Evolutionary conservation across 53 echinoderm and acorn worm genomes (phyloP).

Genomic region (Apostichopus leukothele): DNA sequence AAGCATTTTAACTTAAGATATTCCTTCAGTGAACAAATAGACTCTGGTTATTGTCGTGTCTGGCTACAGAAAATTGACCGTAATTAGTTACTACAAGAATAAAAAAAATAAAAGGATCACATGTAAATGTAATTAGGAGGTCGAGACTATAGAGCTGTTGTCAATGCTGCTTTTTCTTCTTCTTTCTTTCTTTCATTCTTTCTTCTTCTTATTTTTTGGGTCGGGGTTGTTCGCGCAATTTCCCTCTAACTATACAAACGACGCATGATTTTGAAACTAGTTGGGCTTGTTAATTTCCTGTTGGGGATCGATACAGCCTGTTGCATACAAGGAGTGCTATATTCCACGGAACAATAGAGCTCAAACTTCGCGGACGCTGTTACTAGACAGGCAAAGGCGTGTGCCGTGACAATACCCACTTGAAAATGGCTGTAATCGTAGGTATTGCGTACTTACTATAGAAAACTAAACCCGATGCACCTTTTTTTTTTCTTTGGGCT

Average conservation of each 20-base stretch:
- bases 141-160: constrained; percentile 6
- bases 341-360: neutral
- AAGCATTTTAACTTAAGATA: too few relatives aligned
- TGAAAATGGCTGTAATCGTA: constrained; percentile 10
- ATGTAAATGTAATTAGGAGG: constrained; percentile 36
- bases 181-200: too few relatives aligned
- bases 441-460: neutral
- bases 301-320: constrained; percentile 25
- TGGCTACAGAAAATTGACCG: constrained; percentile 11
- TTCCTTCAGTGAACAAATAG: constrained; percentile 1
- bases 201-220: neutral
- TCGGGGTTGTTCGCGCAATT: constrained; percentile 20
- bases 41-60: constrained; percentile 8
- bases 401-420: constrained; percentile 28
- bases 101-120: neutral
- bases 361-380: neutral
- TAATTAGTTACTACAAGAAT: constrained; percentile 18
- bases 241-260: neutral
- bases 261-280: neutral
- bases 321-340: constrained; percentile 6
- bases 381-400: neutral
- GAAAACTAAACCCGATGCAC: neutral
- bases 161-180: neutral
- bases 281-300: constrained; percentile 42
- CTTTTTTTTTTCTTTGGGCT: neutral